Conservation (phyloP, 1,140 invertebrate genomes). For the Venustaconcha ellipsiformis region DNA sequence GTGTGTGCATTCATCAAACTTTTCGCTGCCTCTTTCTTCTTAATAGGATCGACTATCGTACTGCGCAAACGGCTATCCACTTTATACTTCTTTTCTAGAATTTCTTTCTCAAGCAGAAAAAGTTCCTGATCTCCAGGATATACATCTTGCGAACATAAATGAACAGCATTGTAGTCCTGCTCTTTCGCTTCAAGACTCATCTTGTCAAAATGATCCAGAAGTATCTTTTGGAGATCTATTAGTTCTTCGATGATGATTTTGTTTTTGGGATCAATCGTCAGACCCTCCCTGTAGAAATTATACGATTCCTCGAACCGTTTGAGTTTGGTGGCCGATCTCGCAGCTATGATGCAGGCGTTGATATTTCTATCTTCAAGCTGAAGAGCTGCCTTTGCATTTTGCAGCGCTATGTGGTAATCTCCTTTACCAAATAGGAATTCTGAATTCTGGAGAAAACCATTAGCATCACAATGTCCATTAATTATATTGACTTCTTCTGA, state of each 20-base stretch:
- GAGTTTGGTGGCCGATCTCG: constrained; percentile 32
- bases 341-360: constrained; percentile 30
- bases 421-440: not conserved
- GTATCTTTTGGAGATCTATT: constrained; percentile 40
- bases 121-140: constrained; percentile 62
- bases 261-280: constrained; percentile 45
- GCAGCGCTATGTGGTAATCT: constrained; percentile 16
- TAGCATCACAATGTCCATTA: too few relatives aligned
- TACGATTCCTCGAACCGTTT: constrained; percentile 40
- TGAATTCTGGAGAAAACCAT: not conserved
- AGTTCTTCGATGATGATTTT: constrained; percentile 39
- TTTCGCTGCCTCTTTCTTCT: constrained; percentile 36
- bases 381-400: constrained; percentile 36
- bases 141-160: constrained; percentile 54
- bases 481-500: too few relatives aligned
- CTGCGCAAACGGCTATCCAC: constrained; percentile 29
- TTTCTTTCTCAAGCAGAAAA: constrained; percentile 53
- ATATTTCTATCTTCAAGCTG: constrained; percentile 23
- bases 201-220: constrained; percentile 43
- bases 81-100: constrained; percentile 54
- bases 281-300: constrained; percentile 38
- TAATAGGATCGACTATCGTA: constrained; percentile 4
- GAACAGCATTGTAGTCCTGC: constrained; percentile 50
- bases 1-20: constrained; percentile 40
- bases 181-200: constrained; percentile 30